phyloP scores from a whole-genome alignment of 2,888 invertebrate genomes.

The Nephrotoma appendiculata region DNA sequence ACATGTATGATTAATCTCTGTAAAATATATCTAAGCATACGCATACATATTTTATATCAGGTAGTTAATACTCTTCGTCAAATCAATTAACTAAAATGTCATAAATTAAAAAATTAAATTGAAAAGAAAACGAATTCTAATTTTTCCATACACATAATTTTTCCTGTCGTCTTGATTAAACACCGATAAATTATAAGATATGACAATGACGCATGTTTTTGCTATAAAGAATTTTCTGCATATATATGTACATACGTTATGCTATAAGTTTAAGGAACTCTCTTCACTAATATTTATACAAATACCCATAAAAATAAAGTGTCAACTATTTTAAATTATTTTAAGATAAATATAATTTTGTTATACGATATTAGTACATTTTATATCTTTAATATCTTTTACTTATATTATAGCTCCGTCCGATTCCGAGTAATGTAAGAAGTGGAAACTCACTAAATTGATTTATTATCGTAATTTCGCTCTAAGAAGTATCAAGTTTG shows the following conservation, averaged over 20 bases:
- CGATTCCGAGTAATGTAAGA: not conserved
- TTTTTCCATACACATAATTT: not conserved
- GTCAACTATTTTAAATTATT: not conserved
- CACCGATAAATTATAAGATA: not conserved
- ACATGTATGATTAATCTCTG: no score
- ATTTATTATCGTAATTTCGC: not conserved
- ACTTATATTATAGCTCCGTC: not conserved
- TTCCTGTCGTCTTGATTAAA: not conserved
- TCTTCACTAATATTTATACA: not conserved
- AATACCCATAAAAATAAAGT: not conserved
- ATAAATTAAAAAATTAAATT: not conserved
- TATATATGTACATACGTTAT: not conserved
- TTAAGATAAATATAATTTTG: not conserved
- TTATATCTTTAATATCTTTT: not conserved
- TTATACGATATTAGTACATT: not conserved
- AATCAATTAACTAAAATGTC: slow-evolving; percentile 1
- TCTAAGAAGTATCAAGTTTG: not conserved
- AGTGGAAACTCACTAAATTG: not conserved
- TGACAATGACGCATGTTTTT: not conserved
- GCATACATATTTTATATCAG: not conserved
- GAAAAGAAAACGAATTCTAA: not conserved
- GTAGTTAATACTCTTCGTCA: not conserved
- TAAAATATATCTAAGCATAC: no score
- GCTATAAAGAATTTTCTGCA: not conserved
- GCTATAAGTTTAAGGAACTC: not conserved